Conservation (phyloP, 2,888 invertebrate species). For the Agonum fuliginosum region DNA sequence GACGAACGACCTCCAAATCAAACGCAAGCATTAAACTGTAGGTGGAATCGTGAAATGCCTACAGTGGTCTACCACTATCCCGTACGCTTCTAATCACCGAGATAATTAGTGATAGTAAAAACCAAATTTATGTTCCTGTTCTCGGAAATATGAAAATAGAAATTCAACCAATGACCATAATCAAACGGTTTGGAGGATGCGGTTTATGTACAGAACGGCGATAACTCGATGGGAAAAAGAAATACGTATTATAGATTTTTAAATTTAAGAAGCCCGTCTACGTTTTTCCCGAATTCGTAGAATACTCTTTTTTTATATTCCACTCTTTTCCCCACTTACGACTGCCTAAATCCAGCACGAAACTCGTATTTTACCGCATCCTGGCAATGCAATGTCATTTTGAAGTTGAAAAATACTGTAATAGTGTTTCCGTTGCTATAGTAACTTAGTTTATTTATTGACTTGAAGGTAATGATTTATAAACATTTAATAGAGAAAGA, state of each 20-base stretch:
- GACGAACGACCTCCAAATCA: conserved; percentile 9
- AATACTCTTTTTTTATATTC: too few relatives aligned
- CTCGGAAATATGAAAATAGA: conserved; percentile 45
- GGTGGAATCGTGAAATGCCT: conserved; percentile 37
- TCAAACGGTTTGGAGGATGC: conserved; percentile 33
- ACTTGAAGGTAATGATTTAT: too few relatives aligned
- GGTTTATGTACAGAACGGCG: not conserved
- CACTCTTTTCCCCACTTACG: too few relatives aligned
- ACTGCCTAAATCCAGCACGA: too few relatives aligned
- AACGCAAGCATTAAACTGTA: conserved; percentile 11
- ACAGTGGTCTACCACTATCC: conserved; percentile 17
- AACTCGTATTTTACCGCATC: too few relatives aligned
- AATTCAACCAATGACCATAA: conserved; percentile 46
- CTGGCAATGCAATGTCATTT: too few relatives aligned
- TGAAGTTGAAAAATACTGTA: too few relatives aligned
- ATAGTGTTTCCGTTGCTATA: too few relatives aligned
- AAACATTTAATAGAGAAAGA: too few relatives aligned
- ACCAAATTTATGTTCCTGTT: conserved; percentile 53
- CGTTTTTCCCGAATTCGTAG: not conserved
- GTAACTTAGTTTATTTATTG: too few relatives aligned
- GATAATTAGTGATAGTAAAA: conserved; percentile 53
- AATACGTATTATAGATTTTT: not conserved
- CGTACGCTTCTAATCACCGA: conserved; percentile 40
- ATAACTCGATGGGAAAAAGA: not conserved
- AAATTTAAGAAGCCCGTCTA: not conserved